phyloP scores from a whole-genome alignment of 1,140 invertebrate species.

The Ladona fulva region DNA sequence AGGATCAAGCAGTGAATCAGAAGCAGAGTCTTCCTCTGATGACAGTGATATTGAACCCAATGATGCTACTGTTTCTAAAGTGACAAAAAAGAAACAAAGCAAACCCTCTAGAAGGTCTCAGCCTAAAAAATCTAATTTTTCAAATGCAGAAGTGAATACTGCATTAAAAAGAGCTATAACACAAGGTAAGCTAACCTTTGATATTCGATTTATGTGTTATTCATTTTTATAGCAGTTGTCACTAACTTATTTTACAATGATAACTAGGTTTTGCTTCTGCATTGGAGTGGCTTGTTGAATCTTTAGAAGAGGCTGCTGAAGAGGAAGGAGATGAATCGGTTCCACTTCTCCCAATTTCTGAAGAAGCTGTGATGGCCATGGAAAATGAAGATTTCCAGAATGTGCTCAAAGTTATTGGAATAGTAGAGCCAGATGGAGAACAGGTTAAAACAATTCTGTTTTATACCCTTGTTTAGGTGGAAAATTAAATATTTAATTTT shows the following conservation, averaged over 20 bases:
- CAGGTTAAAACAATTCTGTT: slow-evolving; percentile 26
- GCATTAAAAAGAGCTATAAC: too few relatives aligned
- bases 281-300: slow-evolving; percentile 33
- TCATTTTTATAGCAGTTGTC: too few relatives aligned
- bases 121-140: too few relatives aligned
- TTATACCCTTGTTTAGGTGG: background rate
- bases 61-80: too few relatives aligned
- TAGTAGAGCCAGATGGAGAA: slow-evolving; percentile 47
- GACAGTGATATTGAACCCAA: too few relatives aligned
- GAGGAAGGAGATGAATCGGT: slow-evolving; percentile 45
- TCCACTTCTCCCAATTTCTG: slow-evolving; percentile 54
- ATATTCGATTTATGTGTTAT: too few relatives aligned
- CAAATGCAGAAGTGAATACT: too few relatives aligned
- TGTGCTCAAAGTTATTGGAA: slow-evolving; percentile 46
- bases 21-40: too few relatives aligned
- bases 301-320: slow-evolving; percentile 49
- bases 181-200: too few relatives aligned
- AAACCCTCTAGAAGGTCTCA: too few relatives aligned
- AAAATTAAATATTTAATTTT: background rate
- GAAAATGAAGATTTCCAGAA: slow-evolving; percentile 46
- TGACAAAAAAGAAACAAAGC: too few relatives aligned
- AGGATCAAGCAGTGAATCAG: too few relatives aligned
- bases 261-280: background rate
- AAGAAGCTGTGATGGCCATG: slow-evolving; percentile 46
- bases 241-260: background rate